Base-by-base conservation (phyloP, 2,113 vertebrate genomes). In the Onychorhynchus coronatus region DNA sequence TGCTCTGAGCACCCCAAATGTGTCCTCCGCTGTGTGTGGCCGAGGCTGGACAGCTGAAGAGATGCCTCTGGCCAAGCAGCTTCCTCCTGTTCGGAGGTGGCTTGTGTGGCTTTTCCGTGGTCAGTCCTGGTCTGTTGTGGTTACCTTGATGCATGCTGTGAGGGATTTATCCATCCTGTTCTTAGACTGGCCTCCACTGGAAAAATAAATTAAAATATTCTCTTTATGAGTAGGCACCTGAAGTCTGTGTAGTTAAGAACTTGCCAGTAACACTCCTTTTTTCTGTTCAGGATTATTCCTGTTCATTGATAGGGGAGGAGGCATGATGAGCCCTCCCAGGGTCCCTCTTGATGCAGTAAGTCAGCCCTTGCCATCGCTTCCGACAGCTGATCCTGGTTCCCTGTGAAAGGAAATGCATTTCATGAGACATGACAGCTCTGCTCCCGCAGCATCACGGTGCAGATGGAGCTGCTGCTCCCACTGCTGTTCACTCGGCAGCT, bases 1-100 rank as follows among this genome's bases (percentile, higher is more conserved):
- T 3, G 14, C 11, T 35, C 42, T 8, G 44, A 5, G 23, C 58
- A 18, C 46, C 44, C 50, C 9, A 2, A 4, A 16, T 0, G 9
- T n/a, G 47, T 1, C 6, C 12, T 46, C 46, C 11, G 2, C 13
- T 17, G 1, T 4, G 30, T 5, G 31, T 23, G 46, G 22, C 58
- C 39, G 0, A n/a, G 0, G 5, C 62, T 5, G 19, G 5, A 41
- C 6, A 6, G 47, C 37, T 5, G 2, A 12, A 37, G 62, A 27
- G 25, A 4, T 19, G 79, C n/a, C 37, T 65, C 17, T 1, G 10
- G 13, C 44, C 74, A 5, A 12, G 25, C 11, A 12, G 35, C 35
- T 31, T 30, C 30, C 30, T 44, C 9, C 42, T 2, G 5, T 4
- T 37, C 2, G 4, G 53, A 30, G 14, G 9, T 13, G 10, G 0